phyloP scores from a whole-genome alignment of 2,797 vertebrate genomes.

The Arctocebus calabarensis region DNA sequence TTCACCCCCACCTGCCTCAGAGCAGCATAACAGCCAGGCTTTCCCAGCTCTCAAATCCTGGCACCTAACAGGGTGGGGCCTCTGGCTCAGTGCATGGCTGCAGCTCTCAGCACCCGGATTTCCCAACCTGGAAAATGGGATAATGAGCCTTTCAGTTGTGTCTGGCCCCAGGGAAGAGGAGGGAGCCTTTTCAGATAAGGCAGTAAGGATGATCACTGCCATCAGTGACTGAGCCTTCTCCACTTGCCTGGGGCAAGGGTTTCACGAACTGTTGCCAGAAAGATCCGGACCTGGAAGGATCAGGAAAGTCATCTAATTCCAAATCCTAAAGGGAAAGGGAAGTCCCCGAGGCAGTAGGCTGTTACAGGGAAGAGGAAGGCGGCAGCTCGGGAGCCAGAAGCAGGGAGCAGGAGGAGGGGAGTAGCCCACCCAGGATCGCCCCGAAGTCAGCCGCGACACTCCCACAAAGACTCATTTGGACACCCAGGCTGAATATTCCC shows the following conservation, averaged over 20 bases:
- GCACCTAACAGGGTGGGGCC: background rate
- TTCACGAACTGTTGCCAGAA: background rate
- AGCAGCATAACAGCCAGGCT: background rate
- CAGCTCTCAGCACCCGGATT: background rate
- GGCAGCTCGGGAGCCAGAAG: background rate
- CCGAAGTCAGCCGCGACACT: fast-evolving
- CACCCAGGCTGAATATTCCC: background rate
- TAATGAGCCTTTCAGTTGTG: fast-evolving
- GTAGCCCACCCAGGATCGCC: background rate
- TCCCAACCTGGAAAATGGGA: background rate
- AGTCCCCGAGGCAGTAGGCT: fast-evolving
- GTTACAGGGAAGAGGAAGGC: background rate
- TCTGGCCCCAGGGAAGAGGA: fast-evolving
- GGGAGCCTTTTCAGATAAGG: fast-evolving
- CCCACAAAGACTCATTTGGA: background rate
- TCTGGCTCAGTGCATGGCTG: background rate
- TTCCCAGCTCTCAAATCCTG: background rate
- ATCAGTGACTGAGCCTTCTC: background rate
- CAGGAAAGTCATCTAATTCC: background rate
- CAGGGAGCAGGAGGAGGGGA: fast-evolving
- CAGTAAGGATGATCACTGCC: fast-evolving
- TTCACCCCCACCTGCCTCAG: background rate
- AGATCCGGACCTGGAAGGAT: background rate
- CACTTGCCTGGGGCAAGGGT: background rate
- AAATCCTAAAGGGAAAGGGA: background rate